phyloP scores from a whole-genome alignment of 2,888 invertebrate genomes.

The Auanema sp. region DNA sequence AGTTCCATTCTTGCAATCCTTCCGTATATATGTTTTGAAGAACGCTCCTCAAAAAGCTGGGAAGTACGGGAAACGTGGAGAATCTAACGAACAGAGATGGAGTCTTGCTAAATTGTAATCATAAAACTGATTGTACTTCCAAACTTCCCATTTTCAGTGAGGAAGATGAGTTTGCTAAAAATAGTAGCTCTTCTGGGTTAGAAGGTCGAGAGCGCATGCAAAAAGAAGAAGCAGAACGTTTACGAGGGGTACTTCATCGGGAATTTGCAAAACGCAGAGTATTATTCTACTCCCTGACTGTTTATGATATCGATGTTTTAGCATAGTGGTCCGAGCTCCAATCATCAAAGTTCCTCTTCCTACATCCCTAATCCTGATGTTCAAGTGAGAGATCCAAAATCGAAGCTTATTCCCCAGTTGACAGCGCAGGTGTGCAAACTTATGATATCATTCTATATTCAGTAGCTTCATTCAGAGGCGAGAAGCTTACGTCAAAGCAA shows the following conservation, averaged over 20 bases:
- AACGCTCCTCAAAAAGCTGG: conserved; percentile 1
- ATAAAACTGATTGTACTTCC: background rate
- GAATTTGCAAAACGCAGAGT: conserved; percentile 41
- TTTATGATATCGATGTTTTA: background rate
- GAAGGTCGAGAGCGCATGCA: conserved; percentile 28
- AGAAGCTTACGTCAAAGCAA: conserved; percentile 27
- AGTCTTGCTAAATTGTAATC: conserved; percentile 10
- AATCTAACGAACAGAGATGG: background rate
- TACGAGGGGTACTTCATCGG: conserved; percentile 20
- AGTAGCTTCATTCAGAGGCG: conserved; percentile 24
- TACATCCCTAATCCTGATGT: conserved; percentile 11
- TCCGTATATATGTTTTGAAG: conserved; percentile 19
- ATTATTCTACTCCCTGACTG: background rate
- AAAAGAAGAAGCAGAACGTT: conserved; percentile 68
- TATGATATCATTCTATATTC: no score
- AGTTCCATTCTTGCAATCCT: background rate
- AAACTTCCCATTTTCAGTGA: background rate
- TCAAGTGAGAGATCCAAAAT: conserved; percentile 12
- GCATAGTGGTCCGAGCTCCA: no score
- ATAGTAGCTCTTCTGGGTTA: no score
- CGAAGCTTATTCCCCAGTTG: conserved; percentile 11
- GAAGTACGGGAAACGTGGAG: no score
- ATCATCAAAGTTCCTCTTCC: background rate
- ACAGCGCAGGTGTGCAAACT: conserved; percentile 13
- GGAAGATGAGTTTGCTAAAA: background rate